These are phyloP conservation scores for Centropus bengalensis DNA, from an alignment of 2,113 vertebrate genomes.

Conservation along the genomic window DNA sequence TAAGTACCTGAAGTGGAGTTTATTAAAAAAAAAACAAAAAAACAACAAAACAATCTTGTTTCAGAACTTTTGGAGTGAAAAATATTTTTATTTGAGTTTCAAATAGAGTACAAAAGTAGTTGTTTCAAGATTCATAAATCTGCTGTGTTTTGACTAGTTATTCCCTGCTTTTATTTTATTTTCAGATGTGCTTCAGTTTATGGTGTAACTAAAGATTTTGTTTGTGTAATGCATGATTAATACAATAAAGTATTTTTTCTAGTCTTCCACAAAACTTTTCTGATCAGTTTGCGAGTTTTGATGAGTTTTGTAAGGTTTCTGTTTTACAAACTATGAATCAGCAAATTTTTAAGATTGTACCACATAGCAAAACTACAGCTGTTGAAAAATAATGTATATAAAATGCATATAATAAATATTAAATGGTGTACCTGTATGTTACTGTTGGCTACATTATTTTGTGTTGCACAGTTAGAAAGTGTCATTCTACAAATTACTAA, in stretches of 20 bases:
- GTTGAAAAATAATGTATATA: constrained; percentile 98
- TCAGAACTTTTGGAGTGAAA: constrained; percentile 77
- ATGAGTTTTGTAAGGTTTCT: constrained; percentile 96
- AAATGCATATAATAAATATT: constrained; percentile 99
- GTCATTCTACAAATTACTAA: constrained; percentile 71
- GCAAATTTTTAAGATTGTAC: constrained; percentile 98
- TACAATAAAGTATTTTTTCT: constrained; percentile 99
- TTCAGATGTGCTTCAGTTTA: constrained; percentile 85
- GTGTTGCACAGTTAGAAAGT: constrained; percentile 77
- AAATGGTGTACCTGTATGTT: constrained; percentile 98
- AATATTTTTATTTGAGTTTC: constrained; percentile 78
- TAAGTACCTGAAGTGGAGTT: constrained; percentile 71
- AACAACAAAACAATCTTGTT: constrained; percentile 71
- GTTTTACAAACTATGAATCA: constrained; percentile 94
- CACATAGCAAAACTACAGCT: constrained; percentile 91
- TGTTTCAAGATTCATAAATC: constrained; percentile 82
- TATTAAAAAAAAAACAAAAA: constrained; percentile 6
- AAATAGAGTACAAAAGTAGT: constrained; percentile 76
- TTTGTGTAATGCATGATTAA: constrained; percentile 99
- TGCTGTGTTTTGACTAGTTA: constrained; percentile 82
- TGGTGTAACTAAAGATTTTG: constrained; percentile 89
- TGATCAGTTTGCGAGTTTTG: constrained; percentile 94
- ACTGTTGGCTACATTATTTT: constrained; percentile 83
- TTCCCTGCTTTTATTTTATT: constrained; percentile 80
- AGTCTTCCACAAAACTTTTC: constrained; percentile 96